These are phyloP conservation scores for Alaudala cheleensis DNA, from an alignment of 2,113 vertebrate genomes.

Conservation along the genomic window DNA sequence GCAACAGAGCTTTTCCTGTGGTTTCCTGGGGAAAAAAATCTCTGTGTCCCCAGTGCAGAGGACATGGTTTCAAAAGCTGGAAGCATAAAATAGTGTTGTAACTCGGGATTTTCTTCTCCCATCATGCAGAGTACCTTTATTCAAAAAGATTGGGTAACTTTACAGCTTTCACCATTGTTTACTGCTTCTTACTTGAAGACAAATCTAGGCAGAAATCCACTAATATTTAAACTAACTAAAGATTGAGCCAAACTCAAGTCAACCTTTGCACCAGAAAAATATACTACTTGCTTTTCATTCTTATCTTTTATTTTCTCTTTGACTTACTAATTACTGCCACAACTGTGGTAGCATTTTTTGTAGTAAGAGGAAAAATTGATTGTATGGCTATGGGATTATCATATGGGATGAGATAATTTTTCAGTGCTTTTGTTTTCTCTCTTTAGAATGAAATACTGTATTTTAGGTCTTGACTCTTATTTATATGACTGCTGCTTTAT, in stretches of 20 bases:
- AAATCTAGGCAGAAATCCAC: not conserved
- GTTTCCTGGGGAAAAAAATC: not conserved
- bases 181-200: conserved; percentile 2
- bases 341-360: conserved; percentile 25
- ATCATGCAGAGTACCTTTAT: not conserved
- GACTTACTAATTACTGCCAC: conserved; percentile 50
- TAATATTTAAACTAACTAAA: not conserved
- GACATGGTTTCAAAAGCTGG: not conserved
- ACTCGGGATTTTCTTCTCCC: not conserved
- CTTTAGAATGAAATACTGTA: not conserved
- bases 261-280: conserved; percentile 8
- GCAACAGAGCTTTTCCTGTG: not conserved
- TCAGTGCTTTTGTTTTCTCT: conserved; percentile 15
- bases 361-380: conserved; percentile 26
- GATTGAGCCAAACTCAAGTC: conserved; percentile 1
- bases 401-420: not conserved
- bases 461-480: conserved; percentile 51
- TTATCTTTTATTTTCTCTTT: conserved; percentile 40
- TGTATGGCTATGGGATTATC: conserved; percentile 8
- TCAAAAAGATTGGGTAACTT: not conserved
- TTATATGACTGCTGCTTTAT: not conserved
- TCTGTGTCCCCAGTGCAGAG: not conserved
- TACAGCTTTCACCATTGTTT: not conserved
- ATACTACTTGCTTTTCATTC: conserved; percentile 10
- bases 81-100: not conserved